Evolutionary conservation across 2,888 invertebrate genomes (phyloP).

Genomic region (Hirtodrosophila duncani): DNA sequence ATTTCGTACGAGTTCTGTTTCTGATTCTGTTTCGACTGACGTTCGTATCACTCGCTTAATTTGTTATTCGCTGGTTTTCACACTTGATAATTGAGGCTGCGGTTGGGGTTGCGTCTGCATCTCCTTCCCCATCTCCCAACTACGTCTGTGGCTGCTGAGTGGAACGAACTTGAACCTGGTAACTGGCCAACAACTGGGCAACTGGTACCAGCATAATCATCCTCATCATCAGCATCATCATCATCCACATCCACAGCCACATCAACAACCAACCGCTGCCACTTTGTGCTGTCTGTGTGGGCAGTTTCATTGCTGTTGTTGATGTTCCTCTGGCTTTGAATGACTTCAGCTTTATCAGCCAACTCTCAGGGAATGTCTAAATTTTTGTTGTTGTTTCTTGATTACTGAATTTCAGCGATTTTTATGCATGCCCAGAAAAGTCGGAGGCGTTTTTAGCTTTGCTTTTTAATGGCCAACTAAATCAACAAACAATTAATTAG

Average conservation of each 20-base stretch:
- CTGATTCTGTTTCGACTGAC: constrained; percentile 18
- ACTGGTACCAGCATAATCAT: constrained; percentile 38
- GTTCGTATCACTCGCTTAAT: constrained; percentile 71
- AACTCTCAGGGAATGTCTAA: constrained; percentile 58
- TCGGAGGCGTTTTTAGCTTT: constrained; percentile 57
- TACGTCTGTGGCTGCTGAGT: constrained; percentile 1
- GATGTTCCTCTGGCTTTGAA: constrained; percentile 44
- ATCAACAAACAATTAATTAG: constrained; percentile 71
- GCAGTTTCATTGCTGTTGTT: constrained; percentile 68
- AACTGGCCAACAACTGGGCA: constrained; percentile 7
- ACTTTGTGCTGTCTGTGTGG: constrained; percentile 66
- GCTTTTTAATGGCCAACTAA: constrained; percentile 58
- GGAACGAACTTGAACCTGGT: constrained; percentile 13
- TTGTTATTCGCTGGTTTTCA: constrained; percentile 75
- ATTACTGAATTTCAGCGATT: constrained; percentile 72
- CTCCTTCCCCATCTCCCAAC: constrained; percentile 4
- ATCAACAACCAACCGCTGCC: constrained; percentile 34
- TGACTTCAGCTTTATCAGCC: constrained; percentile 65
- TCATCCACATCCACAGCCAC: constrained; percentile 15
- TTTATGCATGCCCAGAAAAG: constrained; percentile 54
- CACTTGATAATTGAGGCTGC: constrained; percentile 72
- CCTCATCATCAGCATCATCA: constrained; percentile 28
- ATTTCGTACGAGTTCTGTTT: constrained; percentile 36
- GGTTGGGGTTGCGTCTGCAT: constrained; percentile 4
- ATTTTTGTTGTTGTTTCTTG: constrained; percentile 52